phyloP scores from a whole-genome alignment of 2,888 invertebrate species.

The Chouioia cunea region DNA sequence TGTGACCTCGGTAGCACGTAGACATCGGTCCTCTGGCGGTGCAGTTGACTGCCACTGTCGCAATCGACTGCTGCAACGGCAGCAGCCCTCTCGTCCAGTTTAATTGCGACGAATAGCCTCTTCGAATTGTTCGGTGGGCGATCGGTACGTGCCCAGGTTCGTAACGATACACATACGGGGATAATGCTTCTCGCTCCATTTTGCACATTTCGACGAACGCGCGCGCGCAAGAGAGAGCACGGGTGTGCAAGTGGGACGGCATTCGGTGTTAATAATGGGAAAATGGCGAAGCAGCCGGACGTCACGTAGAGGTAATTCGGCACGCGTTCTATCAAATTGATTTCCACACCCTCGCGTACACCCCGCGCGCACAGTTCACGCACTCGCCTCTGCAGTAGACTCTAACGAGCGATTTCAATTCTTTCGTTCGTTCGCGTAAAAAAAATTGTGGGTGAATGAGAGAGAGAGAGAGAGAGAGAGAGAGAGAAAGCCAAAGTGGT shows the following conservation, averaged over 20 bases:
- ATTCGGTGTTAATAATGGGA: slow-evolving; percentile 66
- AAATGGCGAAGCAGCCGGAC: slow-evolving; percentile 67
- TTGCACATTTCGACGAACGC: slow-evolving; percentile 9
- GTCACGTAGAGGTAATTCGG: slow-evolving; percentile 69
- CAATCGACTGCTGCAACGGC: no score
- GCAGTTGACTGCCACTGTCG: neutral
- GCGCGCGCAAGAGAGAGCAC: neutral
- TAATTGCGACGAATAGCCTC: slow-evolving; percentile 54
- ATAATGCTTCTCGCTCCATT: slow-evolving; percentile 30
- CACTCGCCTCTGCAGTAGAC: slow-evolving; percentile 1
- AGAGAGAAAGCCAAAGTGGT: neutral
- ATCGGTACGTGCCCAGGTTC: slow-evolving; percentile 61
- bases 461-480: slow-evolving; percentile 11
- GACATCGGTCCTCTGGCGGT: neutral
- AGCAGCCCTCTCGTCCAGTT: slow-evolving; percentile 48
- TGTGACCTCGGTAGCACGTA: no score
- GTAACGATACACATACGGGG: slow-evolving; percentile 54
- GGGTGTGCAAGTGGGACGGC: slow-evolving; percentile 50
- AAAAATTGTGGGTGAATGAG: slow-evolving; percentile 33
- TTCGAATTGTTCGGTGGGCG: slow-evolving; percentile 51
- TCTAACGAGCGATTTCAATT: slow-evolving; percentile 47
- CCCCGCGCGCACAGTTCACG: slow-evolving; percentile 7
- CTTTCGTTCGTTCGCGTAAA: slow-evolving; percentile 34
- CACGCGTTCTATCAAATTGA: slow-evolving; percentile 68
- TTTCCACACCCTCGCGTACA: slow-evolving; percentile 58